phyloP scores from a whole-genome alignment of 2,113 vertebrate species.

The Oplegnathus fasciatus region DNA sequence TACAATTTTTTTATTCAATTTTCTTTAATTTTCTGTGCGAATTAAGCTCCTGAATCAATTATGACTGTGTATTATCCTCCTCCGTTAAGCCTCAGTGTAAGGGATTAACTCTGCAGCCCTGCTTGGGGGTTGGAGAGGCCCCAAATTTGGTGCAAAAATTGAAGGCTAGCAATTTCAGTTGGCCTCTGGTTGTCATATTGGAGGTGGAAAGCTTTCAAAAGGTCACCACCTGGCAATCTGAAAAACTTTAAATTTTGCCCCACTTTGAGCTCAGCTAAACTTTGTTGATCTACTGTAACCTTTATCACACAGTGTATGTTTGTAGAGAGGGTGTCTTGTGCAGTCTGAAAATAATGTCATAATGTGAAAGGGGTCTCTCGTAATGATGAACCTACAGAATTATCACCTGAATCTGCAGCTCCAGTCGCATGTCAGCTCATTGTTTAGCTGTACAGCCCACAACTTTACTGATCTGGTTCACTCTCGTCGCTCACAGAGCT shows the following conservation, averaged over 20 bases:
- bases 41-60: constrained; percentile 57
- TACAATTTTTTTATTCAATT: constrained; percentile 38
- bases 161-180: constrained; percentile 1
- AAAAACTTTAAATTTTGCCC: background rate
- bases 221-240: background rate
- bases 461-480: too few relatives aligned
- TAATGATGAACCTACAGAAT: too few relatives aligned
- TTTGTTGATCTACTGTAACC: too few relatives aligned
- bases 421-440: too few relatives aligned
- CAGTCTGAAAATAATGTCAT: too few relatives aligned
- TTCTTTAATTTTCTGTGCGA: constrained; percentile 40
- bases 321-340: background rate
- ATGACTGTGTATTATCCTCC: constrained; percentile 50
- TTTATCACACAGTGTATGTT: background rate
- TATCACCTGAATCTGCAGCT: too few relatives aligned
- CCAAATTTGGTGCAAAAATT: constrained; percentile 3
- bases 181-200: background rate
- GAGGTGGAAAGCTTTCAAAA: background rate
- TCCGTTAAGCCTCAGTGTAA: constrained; percentile 42
- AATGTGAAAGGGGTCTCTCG: too few relatives aligned
- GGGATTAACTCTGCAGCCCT: constrained; percentile 47
- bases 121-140: constrained; percentile 8
- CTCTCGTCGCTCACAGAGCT: too few relatives aligned
- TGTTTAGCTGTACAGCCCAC: too few relatives aligned
- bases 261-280: background rate